Conservation (phyloP, 1,140 invertebrate species). For the Aricia agestis region DNA sequence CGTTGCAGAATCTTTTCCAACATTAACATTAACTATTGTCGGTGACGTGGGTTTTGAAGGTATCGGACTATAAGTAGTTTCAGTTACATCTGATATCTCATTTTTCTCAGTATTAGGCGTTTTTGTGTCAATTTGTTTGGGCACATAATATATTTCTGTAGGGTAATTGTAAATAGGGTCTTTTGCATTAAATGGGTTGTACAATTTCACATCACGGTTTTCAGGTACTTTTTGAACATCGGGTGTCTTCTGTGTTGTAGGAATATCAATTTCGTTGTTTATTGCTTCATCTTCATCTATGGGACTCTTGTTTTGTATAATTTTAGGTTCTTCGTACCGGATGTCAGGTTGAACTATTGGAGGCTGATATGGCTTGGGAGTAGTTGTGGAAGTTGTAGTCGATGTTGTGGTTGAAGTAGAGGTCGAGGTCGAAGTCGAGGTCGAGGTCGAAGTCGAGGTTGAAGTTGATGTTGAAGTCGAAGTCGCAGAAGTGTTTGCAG, state of each 20-base stretch:
- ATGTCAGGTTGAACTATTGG: constrained; percentile 13
- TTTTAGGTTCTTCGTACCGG: constrained; percentile 17
- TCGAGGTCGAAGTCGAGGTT: constrained; percentile 22
- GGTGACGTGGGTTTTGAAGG: constrained; percentile 34
- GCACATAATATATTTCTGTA: constrained; percentile 18
- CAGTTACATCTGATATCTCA: constrained; percentile 25
- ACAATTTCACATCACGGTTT: constrained; percentile 19
- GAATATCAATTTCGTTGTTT: constrained; percentile 23
- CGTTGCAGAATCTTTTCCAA: constrained; percentile 41
- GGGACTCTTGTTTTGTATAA: constrained; percentile 15
- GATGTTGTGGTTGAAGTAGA: constrained; percentile 11
- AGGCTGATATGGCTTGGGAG: constrained; percentile 14
- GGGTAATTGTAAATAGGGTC: not conserved
- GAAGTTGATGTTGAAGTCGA: constrained; percentile 19
- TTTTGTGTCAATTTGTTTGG: constrained; percentile 24
- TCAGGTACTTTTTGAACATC: constrained; percentile 22
- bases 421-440: constrained; percentile 23
- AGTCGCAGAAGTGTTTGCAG: constrained; percentile 16
- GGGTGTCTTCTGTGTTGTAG: constrained; percentile 20
- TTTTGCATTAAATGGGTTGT: constrained; percentile 14
- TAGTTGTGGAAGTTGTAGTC: constrained; percentile 15
- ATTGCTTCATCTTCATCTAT: constrained; percentile 19
- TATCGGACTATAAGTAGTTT: constrained; percentile 35
- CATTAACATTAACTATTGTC: constrained; percentile 41
- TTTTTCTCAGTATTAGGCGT: constrained; percentile 9